Evolutionary conservation across 2,888 invertebrate species (phyloP), one percentile per base, ranked within the genome.

Genomic region (Pachydiplax longipennis): DNA sequence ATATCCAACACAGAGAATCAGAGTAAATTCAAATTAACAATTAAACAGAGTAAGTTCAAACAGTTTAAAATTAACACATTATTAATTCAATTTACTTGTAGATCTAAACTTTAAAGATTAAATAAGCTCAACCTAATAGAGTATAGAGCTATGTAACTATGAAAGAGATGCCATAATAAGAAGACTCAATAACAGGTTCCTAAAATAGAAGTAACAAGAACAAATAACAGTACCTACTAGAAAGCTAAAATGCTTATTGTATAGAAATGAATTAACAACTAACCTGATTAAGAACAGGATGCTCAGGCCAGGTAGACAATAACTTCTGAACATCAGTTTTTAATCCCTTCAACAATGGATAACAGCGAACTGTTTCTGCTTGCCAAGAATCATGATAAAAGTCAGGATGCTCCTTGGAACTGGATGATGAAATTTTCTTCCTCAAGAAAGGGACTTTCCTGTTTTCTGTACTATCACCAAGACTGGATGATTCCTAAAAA

Each of bases 371-470:
- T 0, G 97, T 96, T 94, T 98, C 98, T 0, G 96, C 94, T 0
- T 98, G 95, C 94, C 98, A 97, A 0, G 97, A 94, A 92, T 98
- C 97, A 92, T 96, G 96, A 93, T 99, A 99, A 93, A 98, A 97
- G 93, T 99, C 97, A 91, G 95, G 95, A 13, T 92, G 90, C n/a
- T 90, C 65, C 40, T 65, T 82, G 8, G 10, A 35, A 6, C 2
- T 37, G 2, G 61, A 12, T 61, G 31, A 37, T 13, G 37, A 37
- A 31, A 37, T 35, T n/a, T 65, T 87, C 0, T 83, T 90, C 90
- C 10, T 91, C 90, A 90, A 90, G 91, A 37, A 91, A 80, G 58
- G 91, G 91, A n/a, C 82, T 40, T 40, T 90, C 13, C n/a, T 83
- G 0, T 91, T 48, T 22, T 90, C 58, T 22, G 80, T 91, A 25